Conservation (phyloP, 2,113 vertebrate genomes). For the Reinhardtius hippoglossoides region DNA sequence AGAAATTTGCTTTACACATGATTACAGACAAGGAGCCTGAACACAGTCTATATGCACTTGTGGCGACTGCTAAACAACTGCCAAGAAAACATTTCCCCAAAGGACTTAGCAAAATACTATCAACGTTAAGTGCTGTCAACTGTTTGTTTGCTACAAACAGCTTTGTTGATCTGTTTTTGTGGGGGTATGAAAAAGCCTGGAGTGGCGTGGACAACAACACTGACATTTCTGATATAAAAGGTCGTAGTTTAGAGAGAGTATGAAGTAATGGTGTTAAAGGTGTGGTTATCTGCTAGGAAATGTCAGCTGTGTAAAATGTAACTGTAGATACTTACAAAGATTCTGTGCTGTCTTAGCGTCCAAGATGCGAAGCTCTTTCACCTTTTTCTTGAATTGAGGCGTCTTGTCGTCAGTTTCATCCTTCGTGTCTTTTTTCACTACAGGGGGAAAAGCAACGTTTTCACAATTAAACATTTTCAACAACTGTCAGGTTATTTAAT, state of each 20-base stretch:
- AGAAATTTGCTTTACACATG: constrained; percentile 45
- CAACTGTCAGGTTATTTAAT: not conserved
- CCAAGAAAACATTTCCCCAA: constrained; percentile 40
- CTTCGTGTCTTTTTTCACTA: constrained; percentile 87
- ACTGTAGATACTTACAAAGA: constrained; percentile 88
- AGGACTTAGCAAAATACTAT: constrained; percentile 18
- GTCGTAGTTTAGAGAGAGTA: constrained; percentile 2
- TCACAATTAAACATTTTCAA: not conserved
- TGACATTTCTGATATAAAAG: constrained; percentile 5
- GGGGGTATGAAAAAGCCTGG: not conserved
- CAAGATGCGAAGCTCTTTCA: constrained; percentile 92
- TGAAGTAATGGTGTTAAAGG: constrained; percentile 1
- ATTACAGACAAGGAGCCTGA: constrained; percentile 31
- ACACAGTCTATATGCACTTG: constrained; percentile 42
- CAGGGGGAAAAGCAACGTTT: constrained; percentile 25
- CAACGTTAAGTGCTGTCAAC: not conserved
- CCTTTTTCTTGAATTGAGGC: constrained; percentile 89
- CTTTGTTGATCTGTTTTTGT: too few relatives aligned
- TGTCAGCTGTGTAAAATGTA: not conserved
- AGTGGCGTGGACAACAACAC: not conserved
- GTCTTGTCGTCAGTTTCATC: constrained; percentile 87
- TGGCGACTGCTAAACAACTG: constrained; percentile 25
- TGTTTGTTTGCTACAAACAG: not conserved
- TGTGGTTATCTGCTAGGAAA: too few relatives aligned
- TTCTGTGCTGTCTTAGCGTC: constrained; percentile 95